Evolutionary conservation across 2,797 vertebrate genomes (phyloP), one percentile per base, ranked within the genome.

Genomic region (Pangasius larnaudii): DNA sequence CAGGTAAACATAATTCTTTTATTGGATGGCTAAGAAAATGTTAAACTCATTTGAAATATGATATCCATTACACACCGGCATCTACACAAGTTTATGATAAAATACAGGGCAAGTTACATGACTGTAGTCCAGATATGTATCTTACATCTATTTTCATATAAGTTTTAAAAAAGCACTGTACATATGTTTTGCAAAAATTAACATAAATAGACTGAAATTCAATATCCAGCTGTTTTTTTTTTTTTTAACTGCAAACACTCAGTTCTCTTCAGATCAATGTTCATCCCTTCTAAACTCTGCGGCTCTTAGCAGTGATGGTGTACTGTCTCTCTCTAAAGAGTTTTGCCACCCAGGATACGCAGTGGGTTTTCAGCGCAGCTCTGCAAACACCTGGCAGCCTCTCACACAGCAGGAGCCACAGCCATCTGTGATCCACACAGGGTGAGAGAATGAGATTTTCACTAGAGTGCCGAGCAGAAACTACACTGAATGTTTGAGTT

Each of bases 301-400:
- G 39, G 19, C 71, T 51, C 2, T 63, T 49, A 30, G 16, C 42
- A 36, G 13, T 79, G 14, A 86, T 11, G 14, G 19, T 36, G 4
- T 39, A 19, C 30, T n/a, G 46, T 78, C 5, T 86, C 11, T 92
- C 10, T 87, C 80, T 84, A 3, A 89, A 97, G 96, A 96, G 36
- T 97, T 95, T 51, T 92, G 93, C 0, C 96, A 96, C 71, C 91
- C 96, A 0, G 91, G 96, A 19, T 96, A 95, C 84, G 91, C 95
- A 27, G 92, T 94, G 42, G 94, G 92, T 91, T 94, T 97, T 91
- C 97, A 97, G 81, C 94, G 97, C 51, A 92, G 95, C 56, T 69
- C 95, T 22, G 78, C 95, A 53, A 96, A 95, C 77, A 89, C 95
- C 1, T 98, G 98, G 98, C 97, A 96, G 90, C 85, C 93, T 1